These are phyloP conservation scores for Cyprinodon diabolis DNA, from an alignment of 2,797 vertebrate genomes.

Conservation along the genomic window DNA sequence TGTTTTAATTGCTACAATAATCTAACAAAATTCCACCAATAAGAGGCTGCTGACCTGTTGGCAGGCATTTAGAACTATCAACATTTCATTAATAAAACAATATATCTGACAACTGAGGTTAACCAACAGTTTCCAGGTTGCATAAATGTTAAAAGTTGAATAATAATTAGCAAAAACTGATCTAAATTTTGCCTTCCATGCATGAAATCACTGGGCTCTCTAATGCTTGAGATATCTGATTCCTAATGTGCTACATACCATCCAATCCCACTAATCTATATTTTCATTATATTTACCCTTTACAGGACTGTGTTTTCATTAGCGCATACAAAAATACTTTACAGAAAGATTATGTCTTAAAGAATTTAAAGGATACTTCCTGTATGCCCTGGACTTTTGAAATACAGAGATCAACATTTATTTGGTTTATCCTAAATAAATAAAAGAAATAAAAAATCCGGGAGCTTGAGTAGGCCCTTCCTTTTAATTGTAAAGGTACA, in stretches of 20 bases:
- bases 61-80: slow-evolving; percentile 45
- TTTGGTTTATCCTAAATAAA: not conserved
- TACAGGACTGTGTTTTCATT: slow-evolving; percentile 15
- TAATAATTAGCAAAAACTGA: slow-evolving; percentile 36
- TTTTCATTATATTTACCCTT: slow-evolving; percentile 36
- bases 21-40: not conserved
- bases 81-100: slow-evolving; percentile 51
- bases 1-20: not conserved
- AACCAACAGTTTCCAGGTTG: slow-evolving; percentile 39
- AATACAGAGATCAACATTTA: slow-evolving; percentile 6
- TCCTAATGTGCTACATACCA: slow-evolving; percentile 35
- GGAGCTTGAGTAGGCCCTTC: not conserved
- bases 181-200: slow-evolving; percentile 38
- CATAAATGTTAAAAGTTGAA: slow-evolving; percentile 51
- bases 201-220: slow-evolving; percentile 23
- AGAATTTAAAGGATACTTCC: slow-evolving; percentile 8
- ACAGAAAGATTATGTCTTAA: slow-evolving; percentile 4
- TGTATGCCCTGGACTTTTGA: slow-evolving; percentile 5
- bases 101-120: slow-evolving; percentile 45
- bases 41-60: slow-evolving; percentile 39
- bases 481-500: not conserved
- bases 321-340: not conserved
- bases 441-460: not conserved
- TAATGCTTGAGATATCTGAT: slow-evolving; percentile 25
- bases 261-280: slow-evolving; percentile 24